Conservation (phyloP, 2,113 vertebrate genomes). For the Gadus macrocephalus region DNA sequence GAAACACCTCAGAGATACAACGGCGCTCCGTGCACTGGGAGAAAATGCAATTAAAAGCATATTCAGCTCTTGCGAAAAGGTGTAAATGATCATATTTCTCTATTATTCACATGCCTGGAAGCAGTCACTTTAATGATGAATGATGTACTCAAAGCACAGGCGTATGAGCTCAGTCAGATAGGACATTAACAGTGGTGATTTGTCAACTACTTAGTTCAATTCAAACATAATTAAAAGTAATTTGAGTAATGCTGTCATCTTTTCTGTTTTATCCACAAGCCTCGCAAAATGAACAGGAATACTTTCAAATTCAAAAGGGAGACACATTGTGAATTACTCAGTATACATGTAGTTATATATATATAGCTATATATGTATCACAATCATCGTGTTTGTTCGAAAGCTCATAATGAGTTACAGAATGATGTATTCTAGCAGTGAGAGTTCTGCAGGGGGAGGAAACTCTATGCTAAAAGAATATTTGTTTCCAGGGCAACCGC, state of each 20-base stretch:
- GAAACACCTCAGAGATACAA: conserved; percentile 8
- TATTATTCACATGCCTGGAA: conserved; percentile 45
- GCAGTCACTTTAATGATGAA: conserved; percentile 54
- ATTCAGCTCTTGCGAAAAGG: conserved; percentile 38
- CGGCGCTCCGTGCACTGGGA: conserved; percentile 9
- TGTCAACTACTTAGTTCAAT: conserved; percentile 43
- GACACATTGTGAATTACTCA: no score
- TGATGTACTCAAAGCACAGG: conserved; percentile 39
- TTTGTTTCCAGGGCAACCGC: conserved; percentile 53
- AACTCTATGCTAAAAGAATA: not conserved
- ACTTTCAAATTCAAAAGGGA: no score
- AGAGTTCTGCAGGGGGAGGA: not conserved
- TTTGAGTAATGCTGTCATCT: not conserved
- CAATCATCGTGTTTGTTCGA: no score
- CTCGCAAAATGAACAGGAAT: no score
- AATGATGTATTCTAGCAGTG: no score
- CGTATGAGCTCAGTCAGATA: conserved; percentile 30
- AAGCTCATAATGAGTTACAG: no score
- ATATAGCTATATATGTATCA: no score
- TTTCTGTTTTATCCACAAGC: not conserved
- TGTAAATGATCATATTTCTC: conserved; percentile 53
- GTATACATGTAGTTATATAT: no score
- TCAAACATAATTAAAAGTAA: conserved; percentile 22
- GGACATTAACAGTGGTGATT: conserved; percentile 27
- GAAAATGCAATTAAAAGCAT: conserved; percentile 47